phyloP scores from a whole-genome alignment of 2,113 vertebrate genomes.

The Microcebus lehilahytsara region DNA sequence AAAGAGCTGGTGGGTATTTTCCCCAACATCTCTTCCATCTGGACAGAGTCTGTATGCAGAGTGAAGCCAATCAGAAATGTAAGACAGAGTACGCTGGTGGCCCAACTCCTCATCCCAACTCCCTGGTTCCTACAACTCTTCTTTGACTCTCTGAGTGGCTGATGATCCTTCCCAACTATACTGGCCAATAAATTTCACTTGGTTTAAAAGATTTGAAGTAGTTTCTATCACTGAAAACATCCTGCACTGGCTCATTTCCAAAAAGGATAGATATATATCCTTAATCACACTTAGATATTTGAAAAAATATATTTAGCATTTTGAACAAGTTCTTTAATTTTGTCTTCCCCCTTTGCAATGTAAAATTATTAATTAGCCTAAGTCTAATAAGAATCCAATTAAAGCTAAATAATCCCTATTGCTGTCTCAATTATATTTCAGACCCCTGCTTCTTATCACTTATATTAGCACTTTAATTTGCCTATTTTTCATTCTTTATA shows the following conservation, averaged over 20 bases:
- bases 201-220: background rate
- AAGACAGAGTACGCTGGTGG: background rate
- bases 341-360: constrained; percentile 47
- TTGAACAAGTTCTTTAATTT: constrained; percentile 55
- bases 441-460: constrained; percentile 55
- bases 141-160: background rate
- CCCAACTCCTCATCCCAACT: too few species aligned
- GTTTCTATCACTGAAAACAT: background rate
- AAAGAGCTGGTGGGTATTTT: background rate
- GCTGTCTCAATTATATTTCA: constrained; percentile 53
- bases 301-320: constrained; percentile 34
- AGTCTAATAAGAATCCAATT: constrained; percentile 54
- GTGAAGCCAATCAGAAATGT: background rate
- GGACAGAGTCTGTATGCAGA: background rate
- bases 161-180: background rate
- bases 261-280: background rate
- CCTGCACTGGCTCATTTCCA: background rate
- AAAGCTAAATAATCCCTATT: constrained; percentile 57
- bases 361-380: constrained; percentile 69
- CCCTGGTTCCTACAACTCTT: too few species aligned
- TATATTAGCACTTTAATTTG: constrained; percentile 50
- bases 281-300: constrained; percentile 39
- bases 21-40: background rate
- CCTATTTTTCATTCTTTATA: constrained; percentile 35
- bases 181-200: background rate